Percentiles rank a stretch among this genome's conserved stretches.
These are phyloP conservation scores for Corbicula japonica DNA, from an alignment of 2,888 invertebrate genomes.

Conservation along the genomic window DNA sequence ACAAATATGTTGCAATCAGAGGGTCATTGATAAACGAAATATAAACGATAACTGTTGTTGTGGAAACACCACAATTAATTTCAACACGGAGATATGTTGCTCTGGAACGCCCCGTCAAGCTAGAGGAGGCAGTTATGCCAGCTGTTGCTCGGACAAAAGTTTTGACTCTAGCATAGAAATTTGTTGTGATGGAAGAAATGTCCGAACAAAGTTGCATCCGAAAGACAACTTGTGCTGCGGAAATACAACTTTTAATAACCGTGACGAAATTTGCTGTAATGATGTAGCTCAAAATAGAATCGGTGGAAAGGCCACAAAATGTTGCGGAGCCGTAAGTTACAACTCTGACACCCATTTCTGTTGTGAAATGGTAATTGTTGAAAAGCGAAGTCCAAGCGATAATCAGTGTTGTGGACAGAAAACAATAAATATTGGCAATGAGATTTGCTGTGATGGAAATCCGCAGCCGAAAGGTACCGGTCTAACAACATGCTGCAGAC, in stretches of 20 bases:
- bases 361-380: constrained; percentile 26
- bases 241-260: constrained; percentile 21
- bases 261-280: constrained; percentile 32
- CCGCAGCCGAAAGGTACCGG: constrained; percentile 29
- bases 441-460: constrained; percentile 34
- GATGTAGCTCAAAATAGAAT: constrained; percentile 13
- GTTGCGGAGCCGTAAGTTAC: constrained; percentile 32
- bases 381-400: constrained; percentile 9
- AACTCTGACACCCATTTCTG: constrained; percentile 18
- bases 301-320: constrained; percentile 27
- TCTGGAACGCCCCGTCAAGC: constrained; percentile 31
- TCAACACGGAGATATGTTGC: constrained; percentile 44
- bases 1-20: constrained; percentile 45
- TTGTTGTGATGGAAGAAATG: constrained; percentile 31
- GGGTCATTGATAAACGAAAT: constrained; percentile 21
- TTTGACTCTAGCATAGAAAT: constrained; percentile 32
- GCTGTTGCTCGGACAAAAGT: constrained; percentile 46
- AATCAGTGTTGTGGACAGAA: constrained; percentile 27
- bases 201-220: constrained; percentile 8
- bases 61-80: constrained; percentile 47
- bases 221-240: constrained; percentile 44
- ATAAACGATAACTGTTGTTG: constrained; percentile 54
- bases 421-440: constrained; percentile 7
- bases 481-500: constrained; percentile 36
- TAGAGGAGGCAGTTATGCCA: constrained; percentile 25